Evolutionary conservation across 1,140 invertebrate species (phyloP).

Genomic region (Drosophila arizonae): DNA sequence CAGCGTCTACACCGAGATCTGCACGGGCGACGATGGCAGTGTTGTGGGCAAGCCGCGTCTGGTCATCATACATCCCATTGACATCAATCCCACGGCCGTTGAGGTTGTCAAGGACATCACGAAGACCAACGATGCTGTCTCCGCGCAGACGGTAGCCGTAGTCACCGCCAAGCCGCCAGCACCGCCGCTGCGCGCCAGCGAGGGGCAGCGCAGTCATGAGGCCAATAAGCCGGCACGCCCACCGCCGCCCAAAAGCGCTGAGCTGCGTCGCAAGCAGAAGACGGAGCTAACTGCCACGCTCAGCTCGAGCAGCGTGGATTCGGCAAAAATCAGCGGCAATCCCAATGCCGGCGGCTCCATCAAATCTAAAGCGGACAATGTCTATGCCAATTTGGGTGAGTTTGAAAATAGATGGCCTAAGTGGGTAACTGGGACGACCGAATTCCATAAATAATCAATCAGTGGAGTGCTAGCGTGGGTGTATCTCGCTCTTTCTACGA

Average conservation of each 20-base stretch:
- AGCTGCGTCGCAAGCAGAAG: constrained; percentile 86
- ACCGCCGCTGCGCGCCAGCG: constrained; percentile 82
- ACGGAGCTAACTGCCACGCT: constrained; percentile 65
- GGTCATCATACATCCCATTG: constrained; percentile 94
- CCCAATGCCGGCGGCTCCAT: constrained; percentile 60
- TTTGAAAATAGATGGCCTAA: neutral
- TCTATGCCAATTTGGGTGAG: constrained; percentile 89
- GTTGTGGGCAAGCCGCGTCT: constrained; percentile 86
- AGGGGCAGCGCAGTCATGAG: constrained; percentile 82
- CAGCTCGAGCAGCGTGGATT: constrained; percentile 63
- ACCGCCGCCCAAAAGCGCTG: constrained; percentile 88
- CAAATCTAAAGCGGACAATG: constrained; percentile 85
- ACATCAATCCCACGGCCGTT: constrained; percentile 90
- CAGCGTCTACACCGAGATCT: constrained; percentile 79
- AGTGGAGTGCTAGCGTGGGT: constrained; percentile 3
- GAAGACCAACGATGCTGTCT: constrained; percentile 71
- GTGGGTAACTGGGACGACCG: constrained; percentile 20
- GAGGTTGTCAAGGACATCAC: constrained; percentile 88
- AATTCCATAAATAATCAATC: constrained; percentile 28
- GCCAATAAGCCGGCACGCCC: constrained; percentile 87
- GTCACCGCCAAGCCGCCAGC: constrained; percentile 84
- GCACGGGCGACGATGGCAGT: constrained; percentile 65
- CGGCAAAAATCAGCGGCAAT: constrained; percentile 37
- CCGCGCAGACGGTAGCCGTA: constrained; percentile 78
- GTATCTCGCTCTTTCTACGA: constrained; percentile 28